Evolutionary conservation across 2,113 vertebrate species (phyloP).

Genomic region (Campylomormyrus tamandua): DNA sequence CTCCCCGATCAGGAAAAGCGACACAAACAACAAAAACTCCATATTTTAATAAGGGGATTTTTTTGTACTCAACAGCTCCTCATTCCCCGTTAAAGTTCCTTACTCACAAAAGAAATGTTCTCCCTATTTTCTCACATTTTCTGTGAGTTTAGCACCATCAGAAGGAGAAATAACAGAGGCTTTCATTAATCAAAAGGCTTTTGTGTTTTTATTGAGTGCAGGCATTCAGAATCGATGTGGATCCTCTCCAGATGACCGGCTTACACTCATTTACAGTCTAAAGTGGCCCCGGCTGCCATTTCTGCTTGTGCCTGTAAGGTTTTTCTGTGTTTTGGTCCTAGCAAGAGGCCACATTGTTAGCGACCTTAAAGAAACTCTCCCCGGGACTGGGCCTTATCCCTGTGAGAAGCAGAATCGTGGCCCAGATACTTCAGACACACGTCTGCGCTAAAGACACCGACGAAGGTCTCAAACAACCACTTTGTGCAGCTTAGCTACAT

Average conservation of each 20-base stretch:
- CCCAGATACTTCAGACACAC: neutral
- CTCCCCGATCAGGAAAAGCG: neutral
- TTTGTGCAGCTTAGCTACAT: neutral
- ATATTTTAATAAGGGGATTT: neutral
- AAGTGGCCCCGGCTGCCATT: neutral
- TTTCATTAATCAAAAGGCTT: constrained; percentile 6
- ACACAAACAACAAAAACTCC: neutral
- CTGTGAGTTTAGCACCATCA: neutral
- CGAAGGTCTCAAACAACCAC: neutral
- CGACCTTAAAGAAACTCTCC: neutral
- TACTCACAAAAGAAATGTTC: neutral
- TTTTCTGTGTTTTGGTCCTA: neutral
- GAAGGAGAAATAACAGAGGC: neutral
- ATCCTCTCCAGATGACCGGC: neutral
- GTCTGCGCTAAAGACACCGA: neutral
- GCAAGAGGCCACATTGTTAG: neutral
- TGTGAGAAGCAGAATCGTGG: neutral
- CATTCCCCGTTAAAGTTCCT: neutral
- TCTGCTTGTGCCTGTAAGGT: neutral
- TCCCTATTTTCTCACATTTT: neutral
- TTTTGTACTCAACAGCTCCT: neutral
- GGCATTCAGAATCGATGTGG: neutral
- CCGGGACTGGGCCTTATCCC: neutral
- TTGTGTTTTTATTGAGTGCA: constrained; percentile 9
- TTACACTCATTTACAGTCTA: constrained; percentile 2